Evolutionary conservation across 2,797 vertebrate species (phyloP), one percentile per base, ranked within the genome.

Genomic region (Vultur gryphus): DNA sequence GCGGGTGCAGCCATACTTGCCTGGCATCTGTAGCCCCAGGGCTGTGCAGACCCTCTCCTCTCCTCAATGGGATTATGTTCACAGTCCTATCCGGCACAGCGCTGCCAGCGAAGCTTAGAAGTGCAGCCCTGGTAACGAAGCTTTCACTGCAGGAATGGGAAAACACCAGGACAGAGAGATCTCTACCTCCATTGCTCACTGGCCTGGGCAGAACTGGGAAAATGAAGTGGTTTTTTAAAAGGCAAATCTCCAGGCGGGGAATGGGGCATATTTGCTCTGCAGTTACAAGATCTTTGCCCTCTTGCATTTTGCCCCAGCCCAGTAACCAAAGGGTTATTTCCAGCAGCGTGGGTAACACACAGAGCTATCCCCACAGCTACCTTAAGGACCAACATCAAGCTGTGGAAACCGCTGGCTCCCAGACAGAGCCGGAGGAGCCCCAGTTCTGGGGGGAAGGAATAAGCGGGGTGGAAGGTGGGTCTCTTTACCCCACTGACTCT

Each of bases 121-220:
- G 91, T 2, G 89, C 94, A 95, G 95, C 75, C 95, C 89, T 37
- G 90, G 93, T 33, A 93, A 94, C 55, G 6, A 71, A 92, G 66
- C 83, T 54, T 7, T 33, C 1, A 0, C 81, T 73, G 66, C 70
- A 77, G 85, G 82, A 78, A 89, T 71, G 77, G 84, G 84, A 73
- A 11, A 78, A 25, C 1, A 9, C 87, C 41, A 49, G 79, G n/a
- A 58, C 52, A 19, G 37, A 51, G 51, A 72, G 78, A 61, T 64
- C 89, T 57, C 89, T 0, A 2, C 78, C 84, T 62, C 82, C 11
- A 0, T 41, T 0, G 0, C 72, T 73, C 35, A 0, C 79, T 44
- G 69, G 17, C 18, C 20, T 3, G 49, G 72, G 62, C 70, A 84
- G 28, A 48, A 29, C 21, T 5, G 49, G 41, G 65, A 9, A 67